phyloP scores from a whole-genome alignment of 2,888 invertebrate genomes.

The Anorthoa munda region DNA sequence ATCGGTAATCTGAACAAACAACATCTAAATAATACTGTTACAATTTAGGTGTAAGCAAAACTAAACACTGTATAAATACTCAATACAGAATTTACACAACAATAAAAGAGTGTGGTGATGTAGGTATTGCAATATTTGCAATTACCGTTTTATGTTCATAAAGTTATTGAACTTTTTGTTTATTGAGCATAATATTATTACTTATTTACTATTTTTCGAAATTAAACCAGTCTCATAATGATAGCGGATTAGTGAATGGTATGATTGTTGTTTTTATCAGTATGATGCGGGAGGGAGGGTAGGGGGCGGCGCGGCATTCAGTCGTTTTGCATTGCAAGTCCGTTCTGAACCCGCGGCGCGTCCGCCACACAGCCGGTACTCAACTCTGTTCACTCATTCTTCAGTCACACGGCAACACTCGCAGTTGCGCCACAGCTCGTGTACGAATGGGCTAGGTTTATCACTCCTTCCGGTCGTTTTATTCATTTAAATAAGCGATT shows the following conservation, averaged over 20 bases:
- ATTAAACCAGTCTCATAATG: constrained; percentile 29
- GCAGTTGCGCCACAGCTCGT: constrained; percentile 83
- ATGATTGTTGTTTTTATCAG: constrained; percentile 73
- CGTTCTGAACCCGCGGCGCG: constrained; percentile 74
- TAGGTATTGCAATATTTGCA: neutral
- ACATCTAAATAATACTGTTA: neutral
- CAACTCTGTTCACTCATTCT: constrained; percentile 74
- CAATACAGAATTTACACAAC: neutral
- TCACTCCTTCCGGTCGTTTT: constrained; percentile 58
- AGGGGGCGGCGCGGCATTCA: constrained; percentile 66
- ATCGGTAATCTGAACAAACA: no score
- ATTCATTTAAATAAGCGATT: constrained; percentile 41
- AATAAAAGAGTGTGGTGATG: neutral
- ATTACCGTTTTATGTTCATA: neutral
- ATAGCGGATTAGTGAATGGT: constrained; percentile 74
- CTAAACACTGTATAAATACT: neutral
- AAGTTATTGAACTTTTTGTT: neutral
- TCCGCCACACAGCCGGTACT: constrained; percentile 70
- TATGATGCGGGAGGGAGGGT: constrained; percentile 69
- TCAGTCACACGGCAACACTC: constrained; percentile 90
- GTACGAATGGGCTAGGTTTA: constrained; percentile 69
- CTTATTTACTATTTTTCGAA: constrained; percentile 9
- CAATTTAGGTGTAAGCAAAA: no score
- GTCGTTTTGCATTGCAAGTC: constrained; percentile 83
- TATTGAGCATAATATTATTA: neutral